Percentiles rank a stretch among this genome's conserved stretches.
phyloP scores from a whole-genome alignment of 2,888 invertebrate genomes.

The Eupithecia pulchellata region DNA sequence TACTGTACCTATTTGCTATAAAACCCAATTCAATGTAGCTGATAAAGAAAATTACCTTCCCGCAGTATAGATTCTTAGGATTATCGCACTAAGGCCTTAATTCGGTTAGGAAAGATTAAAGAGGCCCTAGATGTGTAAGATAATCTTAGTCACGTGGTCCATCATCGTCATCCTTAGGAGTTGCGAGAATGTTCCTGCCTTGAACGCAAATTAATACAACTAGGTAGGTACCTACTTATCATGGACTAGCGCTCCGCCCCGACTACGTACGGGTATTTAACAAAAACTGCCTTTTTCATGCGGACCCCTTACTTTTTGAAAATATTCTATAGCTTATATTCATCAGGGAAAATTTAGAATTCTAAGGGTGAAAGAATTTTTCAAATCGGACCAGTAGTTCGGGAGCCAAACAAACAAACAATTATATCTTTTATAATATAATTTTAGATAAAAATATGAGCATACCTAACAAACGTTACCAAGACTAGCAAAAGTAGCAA shows the following conservation, averaged over 20 bases:
- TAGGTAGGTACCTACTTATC: no score
- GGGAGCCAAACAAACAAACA: no score
- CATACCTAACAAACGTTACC: no score
- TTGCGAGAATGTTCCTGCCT: neutral
- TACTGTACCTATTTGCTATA: conserved; percentile 18
- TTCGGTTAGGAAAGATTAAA: conserved; percentile 41
- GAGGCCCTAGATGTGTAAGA: conserved; percentile 44
- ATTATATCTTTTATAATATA: no score
- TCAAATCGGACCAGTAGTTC: no score
- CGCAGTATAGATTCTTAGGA: conserved; percentile 32
- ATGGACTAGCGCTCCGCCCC: no score
- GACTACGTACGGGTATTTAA: no score
- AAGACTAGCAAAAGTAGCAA: neutral
- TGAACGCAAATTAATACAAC: neutral
- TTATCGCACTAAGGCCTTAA: conserved; percentile 36
- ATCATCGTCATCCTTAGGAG: neutral
- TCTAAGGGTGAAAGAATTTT: no score
- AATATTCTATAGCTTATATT: no score
- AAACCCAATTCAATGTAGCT: conserved; percentile 23
- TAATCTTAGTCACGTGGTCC: conserved; percentile 43
- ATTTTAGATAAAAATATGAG: neutral
- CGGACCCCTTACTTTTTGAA: no score
- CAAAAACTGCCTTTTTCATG: no score
- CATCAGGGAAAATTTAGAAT: no score
- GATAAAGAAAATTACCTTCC: conserved; percentile 29